Evolutionary conservation across 2,797 vertebrate genomes (phyloP).

Genomic region (Emydoidea blandingii): DNA sequence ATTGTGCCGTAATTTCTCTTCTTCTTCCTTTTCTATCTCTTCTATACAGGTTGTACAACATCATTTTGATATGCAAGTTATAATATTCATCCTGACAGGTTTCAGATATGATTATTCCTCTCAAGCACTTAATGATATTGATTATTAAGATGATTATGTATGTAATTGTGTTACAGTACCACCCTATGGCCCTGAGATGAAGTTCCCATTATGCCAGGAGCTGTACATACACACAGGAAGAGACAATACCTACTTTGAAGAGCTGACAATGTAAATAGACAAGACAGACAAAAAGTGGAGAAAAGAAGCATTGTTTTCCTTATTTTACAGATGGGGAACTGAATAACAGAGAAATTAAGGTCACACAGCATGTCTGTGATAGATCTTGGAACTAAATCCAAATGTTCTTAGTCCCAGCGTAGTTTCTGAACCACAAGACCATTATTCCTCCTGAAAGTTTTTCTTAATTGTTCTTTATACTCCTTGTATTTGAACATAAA

Average conservation of each 20-base stretch:
- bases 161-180: neutral
- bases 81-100: neutral
- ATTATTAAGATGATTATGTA: neutral
- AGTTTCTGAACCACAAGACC: slow-evolving; percentile 23
- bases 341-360: slow-evolving; percentile 36
- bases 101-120: neutral
- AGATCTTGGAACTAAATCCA: neutral
- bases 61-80: neutral
- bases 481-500: neutral
- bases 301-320: slow-evolving; percentile 10
- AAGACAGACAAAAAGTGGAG: neutral
- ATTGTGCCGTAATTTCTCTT: neutral
- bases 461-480: slow-evolving; percentile 32
- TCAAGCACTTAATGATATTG: neutral
- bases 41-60: neutral
- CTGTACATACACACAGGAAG: neutral
- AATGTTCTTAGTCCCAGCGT: neutral
- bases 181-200: neutral
- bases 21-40: neutral
- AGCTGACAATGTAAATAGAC: neutral
- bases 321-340: slow-evolving; percentile 23
- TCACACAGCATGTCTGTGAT: neutral
- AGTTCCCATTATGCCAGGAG: neutral
- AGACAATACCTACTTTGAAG: neutral
- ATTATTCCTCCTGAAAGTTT: slow-evolving; percentile 42